Base-by-base conservation (phyloP, 2,888 invertebrate genomes). In the Lordiphosa fenestrarum region DNA sequence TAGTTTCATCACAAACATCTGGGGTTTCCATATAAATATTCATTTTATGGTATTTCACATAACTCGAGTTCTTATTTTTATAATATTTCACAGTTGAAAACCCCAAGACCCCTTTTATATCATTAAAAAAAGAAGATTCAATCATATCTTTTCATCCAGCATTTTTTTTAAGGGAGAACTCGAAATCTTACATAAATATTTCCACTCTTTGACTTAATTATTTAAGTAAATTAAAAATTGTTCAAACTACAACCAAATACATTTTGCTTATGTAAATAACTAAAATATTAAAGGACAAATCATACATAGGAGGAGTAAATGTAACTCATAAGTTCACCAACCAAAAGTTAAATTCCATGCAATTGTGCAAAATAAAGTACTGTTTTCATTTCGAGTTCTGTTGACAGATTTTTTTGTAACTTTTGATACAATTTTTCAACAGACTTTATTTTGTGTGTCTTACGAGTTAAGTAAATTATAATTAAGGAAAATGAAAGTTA, bases 211-310 rank as follows among this genome's bases (percentile, higher is more conserved):
- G 5, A 30, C 73, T 86, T 86, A 84, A 23, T 7, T 6, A 44
- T 44, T 72, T 78, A 21, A 21, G 49, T 15, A 68, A 87, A 65
- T 23, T 21, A 41, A 77, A 54, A 72, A 59, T 30, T 15, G 71
- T 30, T 35, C 71, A 68, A 78, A 72, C 85, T 85, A 86, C 84
- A 87, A 86, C 60, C 25, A 49, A 74, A 76, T 59, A 75, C 50
- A 49, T 35, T 64, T 36, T 80, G 85, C 76, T 84, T 71, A 73
- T 47, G 52, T 49, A 64, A 82, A 59, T 39, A 86, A 86, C 69
- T 15, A 55, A 87, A 86, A 47, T 56, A 46, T 62, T 77, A 87
- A 85, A 65, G 88, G 87, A 87, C 86, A 87, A 87, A 72, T 60
- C 4, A 86, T 30, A 30, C 30, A 30, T 10, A 69, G 65, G 44